Percentiles rank a stretch among this genome's conserved stretches.
phyloP scores from a whole-genome alignment of 2,888 invertebrate genomes.

The Embidobia sp. region DNA sequence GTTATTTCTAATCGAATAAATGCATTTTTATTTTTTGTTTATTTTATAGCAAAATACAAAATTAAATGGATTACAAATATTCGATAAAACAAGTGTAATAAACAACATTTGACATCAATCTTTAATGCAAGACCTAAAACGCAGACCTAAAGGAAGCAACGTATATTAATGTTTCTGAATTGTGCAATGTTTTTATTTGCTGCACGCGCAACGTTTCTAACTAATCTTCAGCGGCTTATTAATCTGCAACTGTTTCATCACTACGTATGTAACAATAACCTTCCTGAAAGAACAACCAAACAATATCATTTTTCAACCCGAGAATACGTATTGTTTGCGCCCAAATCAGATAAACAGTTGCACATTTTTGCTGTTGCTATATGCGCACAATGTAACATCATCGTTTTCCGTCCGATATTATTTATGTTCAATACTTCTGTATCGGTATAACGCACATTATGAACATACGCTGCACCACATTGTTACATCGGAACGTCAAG shows the following conservation, averaged over 20 bases:
- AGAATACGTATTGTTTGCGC: too few species aligned
- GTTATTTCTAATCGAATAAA: too few species aligned
- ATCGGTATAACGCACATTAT: constrained; percentile 44
- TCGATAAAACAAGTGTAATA: too few species aligned
- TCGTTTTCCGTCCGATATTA: constrained; percentile 25
- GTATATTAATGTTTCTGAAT: constrained; percentile 49
- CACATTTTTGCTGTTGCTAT: constrained; percentile 58
- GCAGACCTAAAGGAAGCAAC: too few species aligned
- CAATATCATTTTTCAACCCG: constrained; percentile 11
- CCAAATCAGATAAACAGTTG: constrained; percentile 45
- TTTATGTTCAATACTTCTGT: constrained; percentile 25
- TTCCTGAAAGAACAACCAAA: constrained; percentile 9
- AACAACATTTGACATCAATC: too few species aligned
- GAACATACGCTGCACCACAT: constrained; percentile 43
- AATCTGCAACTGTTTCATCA: constrained; percentile 63
- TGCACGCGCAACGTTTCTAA: constrained; percentile 63
- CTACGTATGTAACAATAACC: constrained; percentile 52
- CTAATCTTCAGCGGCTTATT: constrained; percentile 62
- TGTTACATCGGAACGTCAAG: constrained; percentile 36
- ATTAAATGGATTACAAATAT: too few species aligned
- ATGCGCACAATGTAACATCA: constrained; percentile 36
- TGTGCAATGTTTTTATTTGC: constrained; percentile 61
- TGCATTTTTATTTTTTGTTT: too few species aligned
- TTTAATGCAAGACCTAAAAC: too few species aligned
- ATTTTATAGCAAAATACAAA: too few species aligned